These are phyloP conservation scores for Cotesia typhae DNA, from an alignment of 1,140 invertebrate genomes.

Conservation along the genomic window DNA sequence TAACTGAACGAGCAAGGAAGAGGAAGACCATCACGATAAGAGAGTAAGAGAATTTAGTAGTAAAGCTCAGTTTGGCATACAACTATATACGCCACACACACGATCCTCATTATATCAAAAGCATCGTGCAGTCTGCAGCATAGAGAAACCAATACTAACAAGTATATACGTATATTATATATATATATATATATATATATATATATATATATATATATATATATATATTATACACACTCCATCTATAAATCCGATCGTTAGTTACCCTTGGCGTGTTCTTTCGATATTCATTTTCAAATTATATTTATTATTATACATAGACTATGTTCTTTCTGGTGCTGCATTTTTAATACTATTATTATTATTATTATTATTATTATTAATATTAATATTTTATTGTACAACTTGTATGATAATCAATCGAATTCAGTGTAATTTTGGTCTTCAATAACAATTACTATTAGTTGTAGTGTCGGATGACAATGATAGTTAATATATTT, in stretches of 20 bases:
- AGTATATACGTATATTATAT: slow-evolving; percentile 1
- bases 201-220: not conserved
- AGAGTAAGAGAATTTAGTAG: slow-evolving; percentile 11
- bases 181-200: not conserved
- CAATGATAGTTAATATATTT: not conserved
- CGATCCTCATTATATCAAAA: slow-evolving; percentile 52
- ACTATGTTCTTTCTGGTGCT: no score
- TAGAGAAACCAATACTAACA: not conserved
- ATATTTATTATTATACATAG: not conserved
- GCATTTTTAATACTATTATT: no score
- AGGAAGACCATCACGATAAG: no score
- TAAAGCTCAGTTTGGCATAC: not conserved
- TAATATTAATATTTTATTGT: no score
- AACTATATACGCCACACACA: slow-evolving; percentile 43
- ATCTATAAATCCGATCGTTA: slow-evolving; percentile 32
- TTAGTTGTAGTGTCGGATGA: not conserved
- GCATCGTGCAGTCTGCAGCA: not conserved
- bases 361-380: no score
- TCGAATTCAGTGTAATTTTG: no score
- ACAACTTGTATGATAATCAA: no score
- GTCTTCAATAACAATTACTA: no score
- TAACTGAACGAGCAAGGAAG: not conserved
- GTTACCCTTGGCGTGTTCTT: slow-evolving; percentile 1
- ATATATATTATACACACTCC: not conserved
- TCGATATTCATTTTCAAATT: slow-evolving; percentile 30